These are phyloP conservation scores for Nycticorax nycticorax DNA, from an alignment of 2,113 vertebrate species.

Conservation along the genomic window DNA sequence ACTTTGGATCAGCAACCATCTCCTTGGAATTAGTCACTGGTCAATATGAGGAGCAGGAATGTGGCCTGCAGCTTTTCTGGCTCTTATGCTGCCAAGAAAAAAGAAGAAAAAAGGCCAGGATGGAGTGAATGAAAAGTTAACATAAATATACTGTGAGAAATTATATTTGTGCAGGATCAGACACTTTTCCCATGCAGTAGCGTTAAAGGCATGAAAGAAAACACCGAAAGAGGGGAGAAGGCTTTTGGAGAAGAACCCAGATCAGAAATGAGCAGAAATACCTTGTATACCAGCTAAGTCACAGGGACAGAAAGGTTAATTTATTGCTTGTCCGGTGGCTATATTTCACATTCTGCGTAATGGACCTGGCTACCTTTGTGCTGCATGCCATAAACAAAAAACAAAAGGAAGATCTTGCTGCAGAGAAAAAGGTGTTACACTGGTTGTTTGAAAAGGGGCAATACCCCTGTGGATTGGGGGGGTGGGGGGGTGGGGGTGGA, in stretches of 20 bases:
- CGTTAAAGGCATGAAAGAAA: neutral
- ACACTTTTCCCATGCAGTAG: neutral
- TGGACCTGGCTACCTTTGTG: neutral
- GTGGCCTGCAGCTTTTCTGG: neutral
- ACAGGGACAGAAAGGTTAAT: neutral
- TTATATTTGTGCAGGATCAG: neutral
- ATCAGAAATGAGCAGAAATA: neutral
- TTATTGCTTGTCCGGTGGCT: neutral
- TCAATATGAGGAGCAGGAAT: neutral
- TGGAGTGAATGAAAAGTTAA: neutral
- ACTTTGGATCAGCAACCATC: neutral
- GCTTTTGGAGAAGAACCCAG: neutral
- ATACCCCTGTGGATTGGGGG: neutral
- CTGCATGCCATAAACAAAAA: neutral
- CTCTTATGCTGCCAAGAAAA: neutral
- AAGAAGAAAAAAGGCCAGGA: neutral
- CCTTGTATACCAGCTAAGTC: neutral
- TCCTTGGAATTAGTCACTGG: neutral
- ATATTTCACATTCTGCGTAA: neutral
- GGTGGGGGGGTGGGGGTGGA: too few species aligned
- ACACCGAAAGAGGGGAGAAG: neutral
- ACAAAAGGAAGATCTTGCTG: neutral
- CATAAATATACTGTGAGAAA: neutral
- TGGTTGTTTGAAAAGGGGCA: neutral
- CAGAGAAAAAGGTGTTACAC: neutral